Conservation (phyloP, 2,113 vertebrate genomes). For the Cygnus buccinator region DNA sequence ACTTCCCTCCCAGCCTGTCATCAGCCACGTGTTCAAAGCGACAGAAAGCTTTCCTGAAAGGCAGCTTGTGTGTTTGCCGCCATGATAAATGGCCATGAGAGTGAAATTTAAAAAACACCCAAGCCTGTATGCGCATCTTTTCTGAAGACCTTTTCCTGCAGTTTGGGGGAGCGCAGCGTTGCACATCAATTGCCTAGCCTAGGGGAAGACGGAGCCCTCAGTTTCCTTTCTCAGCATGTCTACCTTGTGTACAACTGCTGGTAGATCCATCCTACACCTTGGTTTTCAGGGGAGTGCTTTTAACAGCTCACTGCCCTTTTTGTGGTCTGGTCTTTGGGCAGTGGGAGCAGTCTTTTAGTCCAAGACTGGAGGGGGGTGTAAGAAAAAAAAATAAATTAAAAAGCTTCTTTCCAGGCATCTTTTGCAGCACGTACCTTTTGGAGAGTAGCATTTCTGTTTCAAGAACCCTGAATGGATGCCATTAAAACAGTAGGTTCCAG, state of each 20-base stretch:
- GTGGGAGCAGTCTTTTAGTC: not conserved
- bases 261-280: not conserved
- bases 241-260: not conserved
- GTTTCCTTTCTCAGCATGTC: not conserved
- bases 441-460: not conserved
- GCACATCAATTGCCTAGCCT: not conserved
- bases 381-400: not conserved
- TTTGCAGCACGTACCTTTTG: not conserved
- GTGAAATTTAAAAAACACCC: not conserved
- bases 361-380: not conserved
- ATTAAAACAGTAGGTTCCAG: not conserved
- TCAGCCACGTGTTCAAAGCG: too few species aligned
- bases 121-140: rapidly evolving
- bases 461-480: not conserved
- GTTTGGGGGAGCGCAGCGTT: not conserved
- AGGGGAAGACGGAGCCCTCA: not conserved
- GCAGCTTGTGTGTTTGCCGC: not conserved
- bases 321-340: not conserved
- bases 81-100: not conserved
- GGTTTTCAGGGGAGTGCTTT: not conserved
- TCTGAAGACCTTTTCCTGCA: not conserved
- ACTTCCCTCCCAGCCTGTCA: not conserved
- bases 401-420: not conserved
- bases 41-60: not conserved
- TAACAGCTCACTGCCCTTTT: not conserved